phyloP scores from a whole-genome alignment of 1,140 invertebrate species.

The Leguminivora glycinivorella region DNA sequence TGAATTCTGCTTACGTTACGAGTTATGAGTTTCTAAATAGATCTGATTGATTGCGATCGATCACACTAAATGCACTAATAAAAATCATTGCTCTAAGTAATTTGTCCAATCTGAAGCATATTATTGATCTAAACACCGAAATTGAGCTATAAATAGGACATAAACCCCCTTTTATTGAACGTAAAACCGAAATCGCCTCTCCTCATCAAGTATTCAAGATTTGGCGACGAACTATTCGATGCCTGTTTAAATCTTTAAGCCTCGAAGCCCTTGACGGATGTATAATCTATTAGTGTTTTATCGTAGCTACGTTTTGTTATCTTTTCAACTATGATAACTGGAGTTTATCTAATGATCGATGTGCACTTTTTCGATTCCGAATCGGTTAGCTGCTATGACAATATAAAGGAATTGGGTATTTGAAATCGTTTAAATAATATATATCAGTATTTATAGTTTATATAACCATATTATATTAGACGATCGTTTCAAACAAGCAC shows the following conservation, averaged over 20 bases:
- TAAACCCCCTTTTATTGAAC: slow-evolving; percentile 39
- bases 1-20: neutral
- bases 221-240: slow-evolving; percentile 25
- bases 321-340: slow-evolving; percentile 22
- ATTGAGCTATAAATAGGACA: slow-evolving; percentile 42
- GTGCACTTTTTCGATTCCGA: neutral
- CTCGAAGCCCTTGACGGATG: slow-evolving; percentile 4
- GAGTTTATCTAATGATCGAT: slow-evolving; percentile 15
- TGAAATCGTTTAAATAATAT: neutral
- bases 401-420: neutral
- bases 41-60: neutral
- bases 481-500: neutral
- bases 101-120: slow-evolving; percentile 25
- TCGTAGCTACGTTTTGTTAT: neutral
- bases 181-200: slow-evolving; percentile 35
- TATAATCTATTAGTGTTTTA: slow-evolving; percentile 8
- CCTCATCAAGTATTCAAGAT: slow-evolving; percentile 43
- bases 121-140: slow-evolving; percentile 39
- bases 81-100: neutral
- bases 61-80: neutral
- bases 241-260: slow-evolving; percentile 19
- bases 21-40: neutral
- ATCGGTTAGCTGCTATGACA: neutral
- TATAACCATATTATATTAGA: neutral
- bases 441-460: neutral